Conservation (phyloP, 2,797 vertebrate genomes). For the Labeo calbasu region DNA sequence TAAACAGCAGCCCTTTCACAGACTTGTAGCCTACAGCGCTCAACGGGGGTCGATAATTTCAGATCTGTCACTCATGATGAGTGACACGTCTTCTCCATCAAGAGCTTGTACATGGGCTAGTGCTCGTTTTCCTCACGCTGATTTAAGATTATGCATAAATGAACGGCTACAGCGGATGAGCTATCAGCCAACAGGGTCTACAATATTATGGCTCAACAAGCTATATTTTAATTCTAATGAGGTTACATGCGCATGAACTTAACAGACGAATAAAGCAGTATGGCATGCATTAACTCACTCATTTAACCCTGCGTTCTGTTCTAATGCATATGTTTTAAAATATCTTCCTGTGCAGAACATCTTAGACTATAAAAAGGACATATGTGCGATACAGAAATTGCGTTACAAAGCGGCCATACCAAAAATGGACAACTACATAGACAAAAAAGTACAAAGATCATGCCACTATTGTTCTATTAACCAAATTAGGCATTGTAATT, state of each 20-base stretch:
- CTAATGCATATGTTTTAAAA: not conserved
- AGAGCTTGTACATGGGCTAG: conserved; percentile 51
- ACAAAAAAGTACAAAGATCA: not conserved
- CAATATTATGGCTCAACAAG: conserved; percentile 11
- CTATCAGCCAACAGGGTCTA: conserved; percentile 5
- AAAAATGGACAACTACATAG: not conserved
- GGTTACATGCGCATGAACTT: conserved; percentile 12
- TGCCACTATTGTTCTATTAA: not conserved
- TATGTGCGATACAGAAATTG: no score
- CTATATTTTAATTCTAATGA: conserved; percentile 32
- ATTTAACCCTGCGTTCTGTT: conserved; percentile 1
- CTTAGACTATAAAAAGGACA: not conserved
- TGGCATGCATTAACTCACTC: not conserved
- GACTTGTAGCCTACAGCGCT: conserved; percentile 63
- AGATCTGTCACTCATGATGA: conserved; percentile 71
- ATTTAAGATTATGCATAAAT: conserved; percentile 25
- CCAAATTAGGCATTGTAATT: not conserved
- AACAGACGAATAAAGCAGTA: conserved; percentile 13
- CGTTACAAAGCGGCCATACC: not conserved
- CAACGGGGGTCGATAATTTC: conserved; percentile 71
- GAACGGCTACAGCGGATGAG: conserved; percentile 16
- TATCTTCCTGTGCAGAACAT: not conserved
- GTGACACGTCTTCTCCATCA: conserved; percentile 66
- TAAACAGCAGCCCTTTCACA: conserved; percentile 66
- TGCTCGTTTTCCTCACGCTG: conserved; percentile 48